Evolutionary conservation across 2,113 vertebrate species (phyloP).

Genomic region (Microcebus jonahi): DNA sequence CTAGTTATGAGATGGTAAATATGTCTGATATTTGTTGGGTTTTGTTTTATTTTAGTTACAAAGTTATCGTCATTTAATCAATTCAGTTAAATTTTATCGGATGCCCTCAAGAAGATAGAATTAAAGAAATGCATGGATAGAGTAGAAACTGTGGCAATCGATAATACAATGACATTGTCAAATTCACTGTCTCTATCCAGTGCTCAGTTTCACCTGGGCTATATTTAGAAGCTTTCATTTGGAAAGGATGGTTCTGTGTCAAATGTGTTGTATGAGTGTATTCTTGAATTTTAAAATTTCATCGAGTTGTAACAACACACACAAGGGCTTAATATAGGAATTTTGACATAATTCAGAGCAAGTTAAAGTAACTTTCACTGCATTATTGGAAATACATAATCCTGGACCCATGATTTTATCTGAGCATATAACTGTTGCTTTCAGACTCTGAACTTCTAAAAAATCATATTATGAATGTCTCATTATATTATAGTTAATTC

Average conservation of each 20-base stretch:
- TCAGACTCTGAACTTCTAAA: neutral
- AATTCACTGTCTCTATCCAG: neutral
- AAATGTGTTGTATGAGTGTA: slow-evolving; percentile 34
- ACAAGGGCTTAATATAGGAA: slow-evolving; percentile 14
- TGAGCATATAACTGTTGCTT: neutral
- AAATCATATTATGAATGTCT: neutral
- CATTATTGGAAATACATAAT: slow-evolving; percentile 50
- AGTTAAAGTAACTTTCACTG: slow-evolving; percentile 52
- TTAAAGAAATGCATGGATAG: slow-evolving; percentile 20
- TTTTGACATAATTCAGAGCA: slow-evolving; percentile 61
- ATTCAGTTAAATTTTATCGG: neutral
- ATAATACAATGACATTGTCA: slow-evolving; percentile 37
- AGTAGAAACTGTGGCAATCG: slow-evolving; percentile 12
- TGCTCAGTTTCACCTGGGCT: slow-evolving; percentile 45
- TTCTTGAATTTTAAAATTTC: slow-evolving; percentile 59
- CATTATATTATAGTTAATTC: neutral
- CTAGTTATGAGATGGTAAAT: neutral
- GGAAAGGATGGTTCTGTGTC: slow-evolving; percentile 12
- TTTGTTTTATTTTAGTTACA: slow-evolving; percentile 44
- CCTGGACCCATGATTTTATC: neutral
- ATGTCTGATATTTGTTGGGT: neutral
- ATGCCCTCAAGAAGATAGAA: slow-evolving; percentile 7
- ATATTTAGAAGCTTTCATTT: slow-evolving; percentile 68
- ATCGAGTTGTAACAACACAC: slow-evolving; percentile 39
- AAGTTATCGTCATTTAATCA: slow-evolving; percentile 19